Percentiles rank a stretch among this genome's conserved stretches.
Evolutionary conservation across 2,113 vertebrate genomes (phyloP).

Genomic region (Peromyscus polionotus): DNA sequence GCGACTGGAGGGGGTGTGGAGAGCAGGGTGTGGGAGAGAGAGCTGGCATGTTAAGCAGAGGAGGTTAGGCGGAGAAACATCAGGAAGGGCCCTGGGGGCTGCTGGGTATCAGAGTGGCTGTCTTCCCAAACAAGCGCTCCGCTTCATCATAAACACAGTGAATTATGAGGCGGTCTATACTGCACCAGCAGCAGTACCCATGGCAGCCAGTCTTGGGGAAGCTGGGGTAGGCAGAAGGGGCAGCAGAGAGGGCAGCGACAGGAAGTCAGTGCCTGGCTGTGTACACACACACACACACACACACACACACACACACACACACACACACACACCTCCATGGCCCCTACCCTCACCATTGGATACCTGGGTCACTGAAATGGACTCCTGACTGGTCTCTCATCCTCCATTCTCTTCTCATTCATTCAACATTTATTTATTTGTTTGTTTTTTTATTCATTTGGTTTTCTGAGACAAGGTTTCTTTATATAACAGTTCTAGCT

Average conservation of each 20-base stretch:
- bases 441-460: too few species aligned
- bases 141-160: slow-evolving; percentile 90
- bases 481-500: too few species aligned
- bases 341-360: not conserved
- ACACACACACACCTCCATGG: not conserved
- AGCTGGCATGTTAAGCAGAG: slow-evolving; percentile 92
- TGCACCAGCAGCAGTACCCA: slow-evolving; percentile 61
- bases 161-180: slow-evolving; percentile 77
- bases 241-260: not conserved
- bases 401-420: not conserved
- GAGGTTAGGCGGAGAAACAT: slow-evolving; percentile 89
- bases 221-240: not conserved
- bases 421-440: slow-evolving; percentile 25
- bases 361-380: not conserved
- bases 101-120: slow-evolving; percentile 89
- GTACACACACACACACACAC: too few species aligned
- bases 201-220: slow-evolving; percentile 45
- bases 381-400: not conserved
- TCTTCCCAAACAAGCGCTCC: slow-evolving; percentile 91
- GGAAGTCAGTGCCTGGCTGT: not conserved
- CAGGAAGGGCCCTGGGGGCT: slow-evolving; percentile 90
- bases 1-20: not conserved
- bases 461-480: too few species aligned
- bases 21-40: slow-evolving; percentile 81
- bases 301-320: too few species aligned